phyloP scores from a whole-genome alignment of 2,888 invertebrate species.

The Deilephila porcellus region DNA sequence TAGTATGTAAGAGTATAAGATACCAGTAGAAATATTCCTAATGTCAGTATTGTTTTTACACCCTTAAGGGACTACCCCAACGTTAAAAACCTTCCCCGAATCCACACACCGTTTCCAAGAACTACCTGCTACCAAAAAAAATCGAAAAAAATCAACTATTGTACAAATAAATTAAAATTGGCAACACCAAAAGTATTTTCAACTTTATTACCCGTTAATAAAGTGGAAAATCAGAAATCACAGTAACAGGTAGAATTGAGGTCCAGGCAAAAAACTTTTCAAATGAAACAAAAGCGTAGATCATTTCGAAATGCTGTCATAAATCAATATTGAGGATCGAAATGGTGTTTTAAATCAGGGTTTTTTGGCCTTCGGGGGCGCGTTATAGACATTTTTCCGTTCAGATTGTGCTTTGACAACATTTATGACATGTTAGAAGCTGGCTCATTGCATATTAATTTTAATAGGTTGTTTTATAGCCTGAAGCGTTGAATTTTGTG shows the following conservation, averaged over 20 bases:
- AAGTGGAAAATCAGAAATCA: background rate
- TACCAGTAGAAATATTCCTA: background rate
- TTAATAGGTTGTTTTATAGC: background rate
- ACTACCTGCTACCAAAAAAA: conserved; percentile 58
- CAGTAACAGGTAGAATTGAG: background rate
- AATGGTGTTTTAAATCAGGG: conserved; percentile 46
- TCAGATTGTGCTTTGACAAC: conserved; percentile 35
- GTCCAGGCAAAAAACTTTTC: conserved; percentile 36
- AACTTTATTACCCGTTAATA: background rate
- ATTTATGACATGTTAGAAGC: background rate
- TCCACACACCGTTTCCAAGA: conserved; percentile 58
- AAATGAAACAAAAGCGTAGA: conserved; percentile 58
- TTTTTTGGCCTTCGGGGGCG: conserved; percentile 36
- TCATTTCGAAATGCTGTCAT: conserved; percentile 53
- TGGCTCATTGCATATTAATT: background rate
- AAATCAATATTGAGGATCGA: conserved; percentile 61
- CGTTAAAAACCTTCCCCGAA: conserved; percentile 64
- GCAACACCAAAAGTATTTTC: background rate
- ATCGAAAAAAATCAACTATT: conserved; percentile 11
- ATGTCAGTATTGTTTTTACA: background rate
- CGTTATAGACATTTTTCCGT: conserved; percentile 24
- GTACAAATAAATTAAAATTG: conserved; percentile 20
- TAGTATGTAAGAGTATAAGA: no score
- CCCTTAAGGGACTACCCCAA: conserved; percentile 47
- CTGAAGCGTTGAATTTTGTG: no score